Conservation (phyloP, 23 tunicate species). For the Clavelina lepadiformis region DNA sequence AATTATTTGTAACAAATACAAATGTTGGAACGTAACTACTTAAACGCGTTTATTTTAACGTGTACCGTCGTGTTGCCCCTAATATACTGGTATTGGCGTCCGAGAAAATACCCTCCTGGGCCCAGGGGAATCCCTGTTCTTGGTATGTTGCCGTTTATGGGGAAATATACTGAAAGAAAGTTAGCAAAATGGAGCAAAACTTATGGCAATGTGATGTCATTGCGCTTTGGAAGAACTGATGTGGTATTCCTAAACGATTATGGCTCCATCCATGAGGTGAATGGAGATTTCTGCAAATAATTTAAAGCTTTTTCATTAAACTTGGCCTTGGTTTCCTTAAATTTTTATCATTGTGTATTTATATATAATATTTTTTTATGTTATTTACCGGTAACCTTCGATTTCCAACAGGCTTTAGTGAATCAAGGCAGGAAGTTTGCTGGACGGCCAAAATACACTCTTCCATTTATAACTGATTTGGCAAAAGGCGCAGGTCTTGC, state of each 20-base stretch:
- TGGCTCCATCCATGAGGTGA: constrained; percentile 7
- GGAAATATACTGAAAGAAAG: background rate
- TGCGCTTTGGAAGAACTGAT: background rate
- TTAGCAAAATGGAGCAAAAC: constrained; percentile 7
- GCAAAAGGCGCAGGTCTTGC: background rate
- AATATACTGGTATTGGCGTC: background rate
- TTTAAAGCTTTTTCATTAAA: too few relatives aligned
- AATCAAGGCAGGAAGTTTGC: background rate
- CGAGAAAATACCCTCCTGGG: constrained; percentile 1
- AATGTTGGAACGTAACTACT: too few relatives aligned
- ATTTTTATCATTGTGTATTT: too few relatives aligned
- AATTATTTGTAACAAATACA: too few relatives aligned
- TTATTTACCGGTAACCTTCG: too few relatives aligned
- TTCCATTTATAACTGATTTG: background rate
- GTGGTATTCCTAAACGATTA: background rate
- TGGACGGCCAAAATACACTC: constrained; percentile 1
- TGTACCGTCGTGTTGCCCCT: too few relatives aligned
- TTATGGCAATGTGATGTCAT: background rate
- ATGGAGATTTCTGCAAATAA: too few relatives aligned
- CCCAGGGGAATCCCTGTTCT: constrained; percentile 1
- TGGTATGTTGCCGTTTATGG: constrained; percentile 1
- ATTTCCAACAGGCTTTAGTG: background rate
- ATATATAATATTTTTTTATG: too few relatives aligned
- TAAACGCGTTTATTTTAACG: too few relatives aligned
- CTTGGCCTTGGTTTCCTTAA: too few relatives aligned